Conservation (phyloP, 2,888 invertebrate genomes). For the Brachylomia viminalis region DNA sequence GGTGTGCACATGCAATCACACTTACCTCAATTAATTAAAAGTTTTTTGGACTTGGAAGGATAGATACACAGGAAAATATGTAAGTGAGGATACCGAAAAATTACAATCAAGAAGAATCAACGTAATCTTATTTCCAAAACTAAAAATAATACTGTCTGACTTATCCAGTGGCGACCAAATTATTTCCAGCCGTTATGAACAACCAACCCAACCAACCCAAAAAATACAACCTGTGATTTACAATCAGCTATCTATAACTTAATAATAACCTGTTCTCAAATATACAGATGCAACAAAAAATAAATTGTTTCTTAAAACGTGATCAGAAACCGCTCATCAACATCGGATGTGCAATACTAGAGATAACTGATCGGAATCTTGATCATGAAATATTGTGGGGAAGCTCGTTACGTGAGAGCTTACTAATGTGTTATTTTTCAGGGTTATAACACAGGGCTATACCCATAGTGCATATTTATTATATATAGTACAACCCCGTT, state of each 20-base stretch:
- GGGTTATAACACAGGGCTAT: background rate
- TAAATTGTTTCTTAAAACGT: constrained; percentile 37
- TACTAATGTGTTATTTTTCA: background rate
- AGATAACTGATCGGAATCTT: constrained; percentile 21
- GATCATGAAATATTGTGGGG: constrained; percentile 1
- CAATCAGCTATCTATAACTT: constrained; percentile 5
- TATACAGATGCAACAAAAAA: constrained; percentile 5
- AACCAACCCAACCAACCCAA: no score
- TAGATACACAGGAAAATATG: no score
- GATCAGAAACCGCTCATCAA: constrained; percentile 55
- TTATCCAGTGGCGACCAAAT: background rate
- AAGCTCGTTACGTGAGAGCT: background rate
- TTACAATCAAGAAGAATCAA: no score
- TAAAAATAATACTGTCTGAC: no score
- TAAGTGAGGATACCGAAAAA: no score
- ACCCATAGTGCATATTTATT: background rate
- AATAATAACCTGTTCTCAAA: constrained; percentile 1
- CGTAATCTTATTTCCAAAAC: no score
- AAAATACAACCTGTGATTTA: background rate
- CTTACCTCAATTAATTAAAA: no score
- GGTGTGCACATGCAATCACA: no score
- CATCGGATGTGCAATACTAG: constrained; percentile 50
- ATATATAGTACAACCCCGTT: background rate
- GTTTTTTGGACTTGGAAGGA: no score
- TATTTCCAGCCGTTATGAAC: background rate